Conservation (phyloP, 2,797 vertebrate species). For the Arctocebus calabarensis region DNA sequence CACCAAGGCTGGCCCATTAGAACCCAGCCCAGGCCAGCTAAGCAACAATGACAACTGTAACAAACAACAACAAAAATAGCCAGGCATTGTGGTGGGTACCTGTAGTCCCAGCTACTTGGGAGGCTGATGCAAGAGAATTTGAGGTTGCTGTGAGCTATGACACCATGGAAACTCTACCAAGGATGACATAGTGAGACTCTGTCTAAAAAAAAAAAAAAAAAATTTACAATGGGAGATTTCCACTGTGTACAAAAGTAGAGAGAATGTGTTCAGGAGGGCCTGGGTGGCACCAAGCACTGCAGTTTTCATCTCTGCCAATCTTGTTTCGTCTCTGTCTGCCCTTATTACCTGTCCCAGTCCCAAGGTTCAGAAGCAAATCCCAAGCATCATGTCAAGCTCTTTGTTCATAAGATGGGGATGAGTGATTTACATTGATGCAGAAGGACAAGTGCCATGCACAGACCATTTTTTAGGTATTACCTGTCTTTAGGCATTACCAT, state of each 20-base stretch:
- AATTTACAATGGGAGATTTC: background rate
- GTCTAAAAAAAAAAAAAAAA: background rate
- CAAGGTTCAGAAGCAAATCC: background rate
- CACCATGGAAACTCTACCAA: too few species aligned
- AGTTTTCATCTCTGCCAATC: fast-evolving
- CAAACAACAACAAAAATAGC: too few species aligned
- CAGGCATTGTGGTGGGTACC: too few species aligned
- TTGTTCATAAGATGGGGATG: background rate
- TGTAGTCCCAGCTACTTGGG: too few species aligned
- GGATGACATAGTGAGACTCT: too few species aligned
- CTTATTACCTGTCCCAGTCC: fast-evolving
- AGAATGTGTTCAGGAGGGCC: background rate
- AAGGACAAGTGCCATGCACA: too few species aligned
- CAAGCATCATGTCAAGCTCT: background rate
- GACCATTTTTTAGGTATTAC: background rate
- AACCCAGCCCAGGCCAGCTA: too few species aligned
- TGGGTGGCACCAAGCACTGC: fast-evolving
- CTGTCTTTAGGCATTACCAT: background rate
- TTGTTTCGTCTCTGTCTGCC: background rate
- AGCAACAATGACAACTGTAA: too few species aligned
- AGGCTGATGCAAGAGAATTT: too few species aligned
- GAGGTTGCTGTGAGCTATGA: too few species aligned
- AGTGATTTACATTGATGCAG: background rate
- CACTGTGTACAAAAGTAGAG: background rate
- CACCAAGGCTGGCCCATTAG: too few species aligned